phyloP scores from a whole-genome alignment of 1,140 invertebrate species.

The Trachelipus rathkii region DNA sequence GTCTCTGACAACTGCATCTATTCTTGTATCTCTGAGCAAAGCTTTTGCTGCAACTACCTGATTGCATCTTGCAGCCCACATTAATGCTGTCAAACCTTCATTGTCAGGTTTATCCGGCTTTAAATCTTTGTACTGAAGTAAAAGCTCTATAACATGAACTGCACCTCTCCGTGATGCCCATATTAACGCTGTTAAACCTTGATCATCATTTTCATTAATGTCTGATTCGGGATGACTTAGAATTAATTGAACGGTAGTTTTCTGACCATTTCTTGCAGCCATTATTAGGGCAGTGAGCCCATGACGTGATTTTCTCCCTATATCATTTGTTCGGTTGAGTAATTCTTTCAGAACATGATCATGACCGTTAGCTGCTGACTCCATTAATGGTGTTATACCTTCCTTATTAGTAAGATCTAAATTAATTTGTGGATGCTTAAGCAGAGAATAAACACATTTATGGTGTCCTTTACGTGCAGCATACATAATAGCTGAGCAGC shows the following conservation, averaged over 20 bases:
- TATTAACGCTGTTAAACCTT: slow-evolving; percentile 35
- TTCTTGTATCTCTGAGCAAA: slow-evolving; percentile 38
- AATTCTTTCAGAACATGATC: slow-evolving; percentile 35
- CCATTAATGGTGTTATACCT: slow-evolving; percentile 33
- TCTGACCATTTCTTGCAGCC: slow-evolving; percentile 36
- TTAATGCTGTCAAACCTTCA: slow-evolving; percentile 41
- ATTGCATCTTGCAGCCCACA: slow-evolving; percentile 42
- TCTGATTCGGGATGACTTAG: slow-evolving; percentile 38
- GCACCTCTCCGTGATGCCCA: slow-evolving; percentile 36
- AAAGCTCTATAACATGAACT: slow-evolving; percentile 38
- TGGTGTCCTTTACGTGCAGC: slow-evolving; percentile 38
- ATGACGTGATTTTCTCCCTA: slow-evolving; percentile 21
- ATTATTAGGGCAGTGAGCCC: slow-evolving; percentile 39
- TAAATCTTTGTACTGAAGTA: slow-evolving; percentile 39
- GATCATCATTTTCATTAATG: slow-evolving; percentile 40
- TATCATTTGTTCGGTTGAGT: slow-evolving; percentile 21
- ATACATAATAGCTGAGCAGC: slow-evolving; percentile 35
- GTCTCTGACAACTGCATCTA: slow-evolving; percentile 30
- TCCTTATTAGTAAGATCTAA: slow-evolving; percentile 32
- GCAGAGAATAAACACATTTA: slow-evolving; percentile 36
- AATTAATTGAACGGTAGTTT: slow-evolving; percentile 30
- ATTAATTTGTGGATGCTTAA: slow-evolving; percentile 32
- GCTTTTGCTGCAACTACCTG: slow-evolving; percentile 39
- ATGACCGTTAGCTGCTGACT: slow-evolving; percentile 36
- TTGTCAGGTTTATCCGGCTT: slow-evolving; percentile 32